These are phyloP conservation scores for Clitarchus hookeri DNA, from an alignment of 2,888 invertebrate genomes.

Conservation along the genomic window DNA sequence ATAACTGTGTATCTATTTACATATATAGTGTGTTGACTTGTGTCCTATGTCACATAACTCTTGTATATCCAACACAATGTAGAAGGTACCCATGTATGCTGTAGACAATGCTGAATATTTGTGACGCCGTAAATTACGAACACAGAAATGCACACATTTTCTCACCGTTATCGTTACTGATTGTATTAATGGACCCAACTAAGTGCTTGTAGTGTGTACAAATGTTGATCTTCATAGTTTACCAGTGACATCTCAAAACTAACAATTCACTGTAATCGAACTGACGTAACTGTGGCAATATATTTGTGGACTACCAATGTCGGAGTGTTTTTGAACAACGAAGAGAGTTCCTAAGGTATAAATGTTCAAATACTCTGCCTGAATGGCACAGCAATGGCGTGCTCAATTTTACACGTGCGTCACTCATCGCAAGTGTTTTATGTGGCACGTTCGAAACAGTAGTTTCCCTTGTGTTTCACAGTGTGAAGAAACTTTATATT, in stretches of 20 bases:
- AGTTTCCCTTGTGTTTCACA: neutral
- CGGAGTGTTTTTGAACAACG: conserved; percentile 14
- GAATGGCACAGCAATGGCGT: neutral
- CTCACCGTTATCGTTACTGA: neutral
- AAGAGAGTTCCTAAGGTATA: neutral
- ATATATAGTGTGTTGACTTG: neutral
- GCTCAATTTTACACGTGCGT: neutral
- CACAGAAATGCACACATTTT: conserved; percentile 5
- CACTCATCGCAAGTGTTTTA: neutral
- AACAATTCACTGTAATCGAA: neutral
- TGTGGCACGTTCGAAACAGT: neutral
- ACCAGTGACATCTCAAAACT: neutral
- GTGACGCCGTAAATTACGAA: neutral
- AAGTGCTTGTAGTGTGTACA: neutral
- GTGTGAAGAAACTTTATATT: neutral
- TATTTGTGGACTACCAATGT: neutral
- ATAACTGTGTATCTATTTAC: neutral
- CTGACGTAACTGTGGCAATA: conserved; percentile 9
- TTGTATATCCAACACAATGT: neutral
- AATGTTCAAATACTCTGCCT: neutral
- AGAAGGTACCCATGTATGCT: neutral
- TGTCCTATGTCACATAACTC: neutral
- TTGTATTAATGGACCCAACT: neutral
- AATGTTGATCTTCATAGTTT: neutral
- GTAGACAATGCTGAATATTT: neutral